phyloP scores from a whole-genome alignment of 2,797 vertebrate species.

The Macropodus opercularis region DNA sequence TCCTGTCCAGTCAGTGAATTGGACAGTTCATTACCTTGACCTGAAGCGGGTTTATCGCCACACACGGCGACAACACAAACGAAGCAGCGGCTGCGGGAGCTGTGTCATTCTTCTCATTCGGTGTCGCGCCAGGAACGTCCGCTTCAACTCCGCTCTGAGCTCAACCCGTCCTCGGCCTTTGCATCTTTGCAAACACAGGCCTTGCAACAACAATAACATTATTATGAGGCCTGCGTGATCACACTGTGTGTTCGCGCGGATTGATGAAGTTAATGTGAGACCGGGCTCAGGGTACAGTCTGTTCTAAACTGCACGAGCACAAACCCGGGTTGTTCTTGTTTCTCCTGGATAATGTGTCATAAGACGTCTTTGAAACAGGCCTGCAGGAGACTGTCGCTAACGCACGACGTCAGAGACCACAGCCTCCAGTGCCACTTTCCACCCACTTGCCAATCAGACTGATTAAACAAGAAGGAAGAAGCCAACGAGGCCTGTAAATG shows the following conservation, averaged over 20 bases:
- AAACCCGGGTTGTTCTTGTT: slow-evolving; percentile 23
- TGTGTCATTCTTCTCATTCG: too few species aligned
- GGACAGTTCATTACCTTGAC: slow-evolving; percentile 38
- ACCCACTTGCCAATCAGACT: slow-evolving; percentile 41
- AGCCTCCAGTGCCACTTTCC: slow-evolving; percentile 40
- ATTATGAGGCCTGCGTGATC: slow-evolving; percentile 7
- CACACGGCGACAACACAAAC: too few species aligned
- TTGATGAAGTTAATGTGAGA: slow-evolving; percentile 20
- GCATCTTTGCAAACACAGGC: slow-evolving; percentile 4
- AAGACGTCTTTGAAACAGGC: slow-evolving; percentile 32
- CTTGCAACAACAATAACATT: slow-evolving; percentile 24
- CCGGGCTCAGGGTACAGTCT: slow-evolving; percentile 21
- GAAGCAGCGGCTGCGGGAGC: too few species aligned
- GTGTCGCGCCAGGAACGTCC: too few species aligned
- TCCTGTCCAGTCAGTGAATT: slow-evolving; percentile 56
- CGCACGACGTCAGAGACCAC: slow-evolving; percentile 43
- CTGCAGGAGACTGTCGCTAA: slow-evolving; percentile 38
- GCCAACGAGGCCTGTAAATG: slow-evolving; percentile 19
- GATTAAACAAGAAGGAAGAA: slow-evolving; percentile 23
- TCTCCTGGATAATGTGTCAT: slow-evolving; percentile 5
- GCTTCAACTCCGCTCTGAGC: neutral
- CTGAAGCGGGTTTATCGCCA: slow-evolving; percentile 21
- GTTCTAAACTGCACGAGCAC: slow-evolving; percentile 32
- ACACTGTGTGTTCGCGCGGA: slow-evolving; percentile 10
- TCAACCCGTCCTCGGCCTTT: slow-evolving; percentile 29